Conservation (phyloP, 1,140 invertebrate species). For the Agrypnia vestita region DNA sequence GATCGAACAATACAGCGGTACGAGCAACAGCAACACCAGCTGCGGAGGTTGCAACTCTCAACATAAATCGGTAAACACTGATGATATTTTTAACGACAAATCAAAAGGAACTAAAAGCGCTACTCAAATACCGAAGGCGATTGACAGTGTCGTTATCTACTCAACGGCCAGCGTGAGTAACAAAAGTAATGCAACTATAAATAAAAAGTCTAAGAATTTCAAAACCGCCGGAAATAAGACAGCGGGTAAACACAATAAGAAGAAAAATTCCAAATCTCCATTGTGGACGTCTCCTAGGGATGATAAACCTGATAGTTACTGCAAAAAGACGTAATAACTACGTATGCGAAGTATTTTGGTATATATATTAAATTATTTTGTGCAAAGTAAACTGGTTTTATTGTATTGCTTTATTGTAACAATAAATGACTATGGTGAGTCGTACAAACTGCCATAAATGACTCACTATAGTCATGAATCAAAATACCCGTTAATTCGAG, state of each 20-base stretch:
- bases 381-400: too few relatives aligned
- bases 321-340: too few relatives aligned
- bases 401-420: too few relatives aligned
- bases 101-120: background rate
- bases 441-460: too few relatives aligned
- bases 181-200: background rate
- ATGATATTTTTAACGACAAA: background rate
- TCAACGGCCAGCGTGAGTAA: conserved; percentile 28
- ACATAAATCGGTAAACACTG: background rate
- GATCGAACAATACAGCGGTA: conserved; percentile 68
- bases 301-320: background rate
- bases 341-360: too few relatives aligned
- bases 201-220: conserved; percentile 31
- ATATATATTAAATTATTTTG: too few relatives aligned
- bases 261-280: conserved; percentile 20
- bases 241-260: conserved; percentile 18
- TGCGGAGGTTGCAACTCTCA: conserved; percentile 63
- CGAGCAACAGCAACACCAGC: conserved; percentile 67
- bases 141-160: conserved; percentile 44
- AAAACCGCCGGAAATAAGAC: conserved; percentile 5
- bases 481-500: too few relatives aligned
- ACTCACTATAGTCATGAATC: too few relatives aligned
- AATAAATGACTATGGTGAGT: too few relatives aligned
- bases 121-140: conserved; percentile 21
- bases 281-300: background rate